Base-by-base conservation (phyloP, 2,797 vertebrate species). In the Coregonus ussuriensis region DNA sequence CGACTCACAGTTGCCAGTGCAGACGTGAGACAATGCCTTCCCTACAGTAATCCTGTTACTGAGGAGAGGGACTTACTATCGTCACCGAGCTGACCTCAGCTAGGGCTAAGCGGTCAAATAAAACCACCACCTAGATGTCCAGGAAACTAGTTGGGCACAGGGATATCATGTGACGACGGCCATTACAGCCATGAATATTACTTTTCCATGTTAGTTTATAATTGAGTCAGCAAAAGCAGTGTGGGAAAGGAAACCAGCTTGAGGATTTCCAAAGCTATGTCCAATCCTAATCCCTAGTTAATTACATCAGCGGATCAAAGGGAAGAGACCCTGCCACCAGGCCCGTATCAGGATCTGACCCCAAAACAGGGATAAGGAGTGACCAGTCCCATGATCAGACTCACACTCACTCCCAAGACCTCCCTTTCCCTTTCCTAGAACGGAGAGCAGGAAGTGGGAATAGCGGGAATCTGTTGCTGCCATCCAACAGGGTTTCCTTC, bases 191-290 rank as follows among this genome's bases (percentile, higher is more conserved):
- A 29, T 29, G 6, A 63, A 63, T 63, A 3, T 13, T 25, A 11
- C n/a, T 65, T 65, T 65, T 29, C 11, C 6, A 31, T 21, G 65
- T 52, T 31, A 86, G 67, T 75, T 76, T 31, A 7, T 78, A 82
- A 75, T 85, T 89, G 89, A 92, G 91, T 25, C 25, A 25, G 25
- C 90, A 76, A 74, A 83, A 1, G 59, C 56, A 76, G 67, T 4
- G 41, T 85, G 88, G 82, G 90, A 90, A 92, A 93, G 91, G 93
- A 94, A 95, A 88, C 71, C 0, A 0, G 62, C 77, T 83, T 82
- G 52, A 66, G 6, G 35, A 71, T 80, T 83, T 84, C 25, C 41
- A 73, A 80, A 75, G 77, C 84, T 77, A 14, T 86, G 87, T 81
- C 86, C 83, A 84, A 83, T 25, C 63, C 0, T 76, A 82, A 72